Evolutionary conservation across 2,797 vertebrate species (phyloP).

Genomic region (Otolemur crassicaudatus): DNA sequence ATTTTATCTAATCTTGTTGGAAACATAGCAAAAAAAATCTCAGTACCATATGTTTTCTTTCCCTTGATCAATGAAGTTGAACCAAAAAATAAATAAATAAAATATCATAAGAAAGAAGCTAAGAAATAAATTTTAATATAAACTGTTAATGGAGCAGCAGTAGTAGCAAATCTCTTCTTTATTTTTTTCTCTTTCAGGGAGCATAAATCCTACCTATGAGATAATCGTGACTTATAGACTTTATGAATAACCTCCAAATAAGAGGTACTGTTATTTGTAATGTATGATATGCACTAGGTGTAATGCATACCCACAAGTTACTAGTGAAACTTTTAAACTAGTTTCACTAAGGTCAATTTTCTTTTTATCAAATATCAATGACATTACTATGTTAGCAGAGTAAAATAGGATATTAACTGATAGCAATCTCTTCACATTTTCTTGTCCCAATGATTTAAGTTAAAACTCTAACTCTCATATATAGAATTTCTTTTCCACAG

Average conservation of each 20-base stretch:
- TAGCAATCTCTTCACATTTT: constrained; percentile 4
- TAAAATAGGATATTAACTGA: constrained; percentile 27
- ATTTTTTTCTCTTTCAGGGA: not conserved
- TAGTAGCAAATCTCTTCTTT: not conserved
- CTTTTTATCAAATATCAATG: not conserved
- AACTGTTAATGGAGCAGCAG: not conserved
- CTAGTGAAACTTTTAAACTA: not conserved
- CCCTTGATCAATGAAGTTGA: constrained; percentile 27
- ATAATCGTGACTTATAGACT: not conserved
- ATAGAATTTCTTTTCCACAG: not conserved
- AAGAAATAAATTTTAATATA: constrained; percentile 45
- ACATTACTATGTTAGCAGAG: not conserved
- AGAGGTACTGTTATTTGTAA: not conserved
- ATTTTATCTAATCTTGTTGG: constrained; percentile 41
- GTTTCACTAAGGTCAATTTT: constrained; percentile 13
- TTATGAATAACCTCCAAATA: not conserved
- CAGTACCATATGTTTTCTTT: constrained; percentile 35
- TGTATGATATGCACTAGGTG: no score
- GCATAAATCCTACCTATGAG: not conserved
- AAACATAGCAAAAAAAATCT: constrained; percentile 46
- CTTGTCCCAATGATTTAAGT: not conserved
- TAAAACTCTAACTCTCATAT: no score
- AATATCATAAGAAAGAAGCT: constrained; percentile 27
- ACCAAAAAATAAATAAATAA: constrained; percentile 19
- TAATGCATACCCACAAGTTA: not conserved